Base-by-base conservation (phyloP, 2,113 vertebrate species). In the Varanus salvator region DNA sequence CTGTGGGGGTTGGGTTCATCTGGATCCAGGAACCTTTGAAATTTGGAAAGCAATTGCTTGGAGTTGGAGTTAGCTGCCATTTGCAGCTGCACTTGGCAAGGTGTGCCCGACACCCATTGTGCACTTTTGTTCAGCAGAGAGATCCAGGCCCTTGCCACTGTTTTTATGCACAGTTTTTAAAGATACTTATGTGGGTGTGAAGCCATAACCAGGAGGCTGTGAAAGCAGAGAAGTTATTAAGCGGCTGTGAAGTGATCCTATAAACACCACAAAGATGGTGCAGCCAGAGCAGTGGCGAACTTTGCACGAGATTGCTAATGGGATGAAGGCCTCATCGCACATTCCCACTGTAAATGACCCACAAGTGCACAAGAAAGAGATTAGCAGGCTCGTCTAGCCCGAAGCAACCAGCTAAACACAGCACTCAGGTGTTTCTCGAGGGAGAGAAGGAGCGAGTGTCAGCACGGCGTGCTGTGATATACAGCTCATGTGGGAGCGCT, bases 161-260 rank as follows among this genome's bases (percentile, higher is more conserved):
- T 87, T 88, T 69, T 85, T 72, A 52, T 52, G 71, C 34, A 29
- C 50, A 71, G n/a, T 81, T 82, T 88, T 87, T 81, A 72, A 89
- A 88, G 86, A 80, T 84, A 66, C 68, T 50, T 64, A 50, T 60
- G 71, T 88, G 87, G 72, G 75, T 48, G 74, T 71, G 54, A 80
- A 72, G 34, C 89, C 52, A 60, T 71, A 60, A 85, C n/a, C 64
- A 80, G 77, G 84, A 85, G 29, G 66, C 66, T 60, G 48, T 88
- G 54, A 78, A 88, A 80, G 60, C 50, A 84, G 48, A 82, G 48
- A 77, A 80, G 64, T 74, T 78, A 85, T 91, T 72, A 88, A 91
- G 86, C 64, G 54, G 44, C 82, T 88, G 90, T 77, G 75, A 91
- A 64, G 82, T 1, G 31, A 57, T 12, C 68, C 23, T 80, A 57